phyloP scores from a whole-genome alignment of 2,888 invertebrate genomes.

The Steinernema hermaphroditum region DNA sequence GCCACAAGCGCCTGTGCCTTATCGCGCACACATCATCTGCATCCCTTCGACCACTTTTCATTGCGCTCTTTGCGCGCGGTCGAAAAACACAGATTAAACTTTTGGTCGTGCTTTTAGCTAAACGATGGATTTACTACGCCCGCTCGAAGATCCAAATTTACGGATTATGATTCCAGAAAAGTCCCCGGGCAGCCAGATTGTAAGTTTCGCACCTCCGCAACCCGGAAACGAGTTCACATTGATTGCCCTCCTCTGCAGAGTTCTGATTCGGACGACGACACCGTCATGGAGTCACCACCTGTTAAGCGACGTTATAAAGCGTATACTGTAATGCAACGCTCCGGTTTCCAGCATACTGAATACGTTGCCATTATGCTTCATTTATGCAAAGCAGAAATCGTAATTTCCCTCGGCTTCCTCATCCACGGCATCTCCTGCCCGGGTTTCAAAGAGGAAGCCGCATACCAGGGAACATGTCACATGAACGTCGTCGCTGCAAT shows the following conservation, averaged over 20 bases:
- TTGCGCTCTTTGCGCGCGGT: constrained; percentile 18
- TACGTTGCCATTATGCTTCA: constrained; percentile 61
- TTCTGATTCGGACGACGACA: constrained; percentile 31
- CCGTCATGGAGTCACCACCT: constrained; percentile 37
- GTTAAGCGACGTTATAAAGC: constrained; percentile 57
- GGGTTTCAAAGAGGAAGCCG: constrained; percentile 52
- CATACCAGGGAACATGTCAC: constrained; percentile 63
- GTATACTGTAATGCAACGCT: constrained; percentile 62
- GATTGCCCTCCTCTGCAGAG: constrained; percentile 29
- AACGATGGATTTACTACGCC: constrained; percentile 54
- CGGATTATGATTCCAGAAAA: constrained; percentile 54
- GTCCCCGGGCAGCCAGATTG: constrained; percentile 40
- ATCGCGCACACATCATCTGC: constrained; percentile 29
- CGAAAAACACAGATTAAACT: constrained; percentile 30
- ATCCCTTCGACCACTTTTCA: constrained; percentile 23
- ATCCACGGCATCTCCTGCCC: constrained; percentile 49
- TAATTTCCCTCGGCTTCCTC: constrained; percentile 58
- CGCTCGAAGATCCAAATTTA: constrained; percentile 56
- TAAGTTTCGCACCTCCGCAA: constrained; percentile 22
- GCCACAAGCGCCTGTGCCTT: constrained; percentile 17
- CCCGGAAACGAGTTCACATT: background rate
- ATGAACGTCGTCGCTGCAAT: constrained; percentile 64
- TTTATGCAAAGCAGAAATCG: constrained; percentile 60
- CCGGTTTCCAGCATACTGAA: constrained; percentile 64
- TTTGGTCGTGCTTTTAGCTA: constrained; percentile 29